phyloP scores from a whole-genome alignment of 2,113 vertebrate species.

The Oplegnathus fasciatus region DNA sequence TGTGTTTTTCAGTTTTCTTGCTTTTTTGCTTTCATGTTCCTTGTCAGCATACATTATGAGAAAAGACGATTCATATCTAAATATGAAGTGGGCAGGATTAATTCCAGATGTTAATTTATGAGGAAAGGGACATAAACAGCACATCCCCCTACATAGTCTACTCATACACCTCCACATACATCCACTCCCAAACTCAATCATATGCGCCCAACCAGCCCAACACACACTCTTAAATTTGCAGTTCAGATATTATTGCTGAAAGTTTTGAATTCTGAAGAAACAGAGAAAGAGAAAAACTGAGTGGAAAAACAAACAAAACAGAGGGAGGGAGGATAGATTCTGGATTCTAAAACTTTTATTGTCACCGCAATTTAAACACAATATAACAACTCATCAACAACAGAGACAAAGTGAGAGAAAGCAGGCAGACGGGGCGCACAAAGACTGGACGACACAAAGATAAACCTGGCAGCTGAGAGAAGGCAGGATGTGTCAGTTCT shows the following conservation, averaged over 20 bases:
- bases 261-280: background rate
- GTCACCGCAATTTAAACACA: background rate
- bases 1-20: background rate
- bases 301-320: slow-evolving; percentile 6
- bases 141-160: background rate
- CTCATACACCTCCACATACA: background rate
- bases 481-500: slow-evolving; percentile 20
- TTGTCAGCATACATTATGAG: background rate
- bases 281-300: background rate
- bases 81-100: background rate
- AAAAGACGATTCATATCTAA: background rate
- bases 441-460: slow-evolving; percentile 8
- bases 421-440: background rate
- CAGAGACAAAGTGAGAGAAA: slow-evolving; percentile 3
- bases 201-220: background rate
- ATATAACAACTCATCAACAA: slow-evolving; percentile 2
- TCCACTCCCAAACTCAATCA: background rate
- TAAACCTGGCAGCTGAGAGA: slow-evolving; percentile 9
- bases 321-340: background rate
- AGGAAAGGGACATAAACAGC: background rate
- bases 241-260: background rate
- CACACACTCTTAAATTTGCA: background rate
- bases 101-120: too few relatives aligned
- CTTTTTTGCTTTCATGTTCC: background rate
- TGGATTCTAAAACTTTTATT: slow-evolving; percentile 1